Conservation (phyloP, 2,797 vertebrate genomes). For the Menidia menidia region DNA sequence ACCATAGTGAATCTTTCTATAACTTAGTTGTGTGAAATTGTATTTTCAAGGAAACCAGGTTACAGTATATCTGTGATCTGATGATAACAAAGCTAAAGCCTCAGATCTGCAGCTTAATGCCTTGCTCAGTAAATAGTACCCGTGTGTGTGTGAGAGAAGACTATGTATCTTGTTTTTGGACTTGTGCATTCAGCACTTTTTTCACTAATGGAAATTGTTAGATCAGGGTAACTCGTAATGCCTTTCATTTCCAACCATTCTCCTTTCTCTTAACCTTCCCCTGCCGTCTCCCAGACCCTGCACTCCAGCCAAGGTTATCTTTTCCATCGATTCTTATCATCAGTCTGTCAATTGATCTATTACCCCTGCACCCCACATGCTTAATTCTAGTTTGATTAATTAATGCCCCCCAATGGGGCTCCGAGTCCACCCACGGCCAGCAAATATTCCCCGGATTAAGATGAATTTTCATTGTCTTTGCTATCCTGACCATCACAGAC, state of each 20-base stretch:
- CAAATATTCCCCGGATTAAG: conserved; percentile 70
- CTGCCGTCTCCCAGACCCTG: conserved; percentile 62
- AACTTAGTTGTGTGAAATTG: not conserved
- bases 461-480: conserved; percentile 71
- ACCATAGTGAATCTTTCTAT: not conserved
- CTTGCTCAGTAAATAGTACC: not conserved
- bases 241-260: conserved; percentile 6
- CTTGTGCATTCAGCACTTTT: conserved; percentile 27
- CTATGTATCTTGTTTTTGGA: conserved; percentile 7
- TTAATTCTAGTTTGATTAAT: conserved; percentile 83
- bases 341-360: conserved; percentile 85
- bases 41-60: not conserved
- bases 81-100: conserved; percentile 20
- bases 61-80: conserved; percentile 14
- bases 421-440: conserved; percentile 56
- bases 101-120: not conserved
- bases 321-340: conserved; percentile 83
- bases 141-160: conserved; percentile 2
- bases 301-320: conserved; percentile 83
- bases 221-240: conserved; percentile 39
- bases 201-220: conserved; percentile 43
- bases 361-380: conserved; percentile 78
- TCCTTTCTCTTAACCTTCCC: conserved; percentile 17
- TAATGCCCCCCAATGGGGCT: conserved; percentile 71
- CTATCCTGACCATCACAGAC: conserved; percentile 52